Evolutionary conservation across 2,888 invertebrate species (phyloP), one percentile per base, ranked within the genome.

Genomic region (Pristionchus fissidentatus): DNA sequence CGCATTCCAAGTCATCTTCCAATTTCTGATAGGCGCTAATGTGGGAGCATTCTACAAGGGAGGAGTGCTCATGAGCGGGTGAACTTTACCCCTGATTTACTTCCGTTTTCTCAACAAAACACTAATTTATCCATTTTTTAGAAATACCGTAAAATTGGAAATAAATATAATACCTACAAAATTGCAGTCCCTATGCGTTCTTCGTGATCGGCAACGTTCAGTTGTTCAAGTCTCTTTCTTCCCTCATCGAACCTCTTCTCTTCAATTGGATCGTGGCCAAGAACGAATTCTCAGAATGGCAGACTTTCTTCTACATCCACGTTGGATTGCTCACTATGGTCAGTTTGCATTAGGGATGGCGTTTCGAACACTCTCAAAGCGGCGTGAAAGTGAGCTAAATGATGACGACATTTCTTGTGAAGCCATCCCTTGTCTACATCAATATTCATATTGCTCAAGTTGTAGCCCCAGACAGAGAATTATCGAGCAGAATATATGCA

Each of bases 41-140:
- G 86, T 85, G 77, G 87, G 86, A 57, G 87, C 86, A 80, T 86
- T 85, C 84, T 87, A 87, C 77, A 86, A 86, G 75, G 87, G 85
- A 46, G 87, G 85, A 10, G 85, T 86, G 35, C 78, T 87, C 77
- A 87, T 86, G 83, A 86, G 86, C 81, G 86, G 87, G 87, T 86
- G n/a, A 57, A 57, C 29, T 52, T n/a, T 4, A 8, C 52, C 15
- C 52, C 52, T 52, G 52, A 13, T 52, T n/a, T 52, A n/a, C n/a
- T n/a, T n/a, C n/a, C n/a, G n/a, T n/a, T n/a, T n/a, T n/a, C n/a
- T 49, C 10, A 10, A 19, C 10, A 49, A 49, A 10, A 19, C 49
- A 49, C 19, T 49, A 10, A 49, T 15, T 49, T 49, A 15, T 19
- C 10, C 10, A 49, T 49, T 38, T 75, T 15, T 15, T 19, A 49